These are phyloP conservation scores for Anarsia innoxiella DNA, from an alignment of 2,888 invertebrate species.

Conservation along the genomic window DNA sequence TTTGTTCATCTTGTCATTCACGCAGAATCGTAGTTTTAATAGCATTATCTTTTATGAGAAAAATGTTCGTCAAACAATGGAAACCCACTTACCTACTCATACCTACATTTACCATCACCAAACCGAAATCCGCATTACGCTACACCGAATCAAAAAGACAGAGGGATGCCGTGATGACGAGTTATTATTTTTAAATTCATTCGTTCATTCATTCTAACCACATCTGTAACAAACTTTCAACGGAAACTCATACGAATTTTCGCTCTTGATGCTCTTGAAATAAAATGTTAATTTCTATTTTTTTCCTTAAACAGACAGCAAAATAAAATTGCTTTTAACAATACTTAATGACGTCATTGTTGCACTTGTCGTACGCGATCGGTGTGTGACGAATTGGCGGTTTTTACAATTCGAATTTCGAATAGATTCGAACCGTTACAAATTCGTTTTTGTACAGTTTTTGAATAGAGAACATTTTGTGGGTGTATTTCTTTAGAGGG, in stretches of 20 bases:
- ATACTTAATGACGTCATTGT: constrained; percentile 58
- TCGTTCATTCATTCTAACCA: constrained; percentile 20
- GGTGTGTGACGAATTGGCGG: constrained; percentile 58
- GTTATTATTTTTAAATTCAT: constrained; percentile 70
- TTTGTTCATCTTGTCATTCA: no score
- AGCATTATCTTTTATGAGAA: no score
- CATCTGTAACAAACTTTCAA: background rate
- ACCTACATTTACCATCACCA: constrained; percentile 60
- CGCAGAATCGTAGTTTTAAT: no score
- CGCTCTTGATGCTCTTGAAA: no score
- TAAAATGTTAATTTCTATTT: no score
- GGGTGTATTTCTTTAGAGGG: background rate
- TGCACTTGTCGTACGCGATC: constrained; percentile 58
- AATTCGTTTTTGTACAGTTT: constrained; percentile 19
- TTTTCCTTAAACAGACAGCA: no score
- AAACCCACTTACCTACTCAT: constrained; percentile 30
- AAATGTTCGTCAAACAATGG: no score
- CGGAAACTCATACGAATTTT: no score
- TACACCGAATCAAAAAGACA: constrained; percentile 61
- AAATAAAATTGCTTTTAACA: no score
- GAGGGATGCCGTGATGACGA: constrained; percentile 57
- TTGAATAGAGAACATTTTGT: constrained; percentile 3
- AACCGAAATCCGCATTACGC: constrained; percentile 49
- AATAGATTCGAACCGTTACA: constrained; percentile 40
- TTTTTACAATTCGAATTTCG: constrained; percentile 60